Base-by-base conservation (phyloP, 1,140 invertebrate species). In the Musca vetustissima region DNA sequence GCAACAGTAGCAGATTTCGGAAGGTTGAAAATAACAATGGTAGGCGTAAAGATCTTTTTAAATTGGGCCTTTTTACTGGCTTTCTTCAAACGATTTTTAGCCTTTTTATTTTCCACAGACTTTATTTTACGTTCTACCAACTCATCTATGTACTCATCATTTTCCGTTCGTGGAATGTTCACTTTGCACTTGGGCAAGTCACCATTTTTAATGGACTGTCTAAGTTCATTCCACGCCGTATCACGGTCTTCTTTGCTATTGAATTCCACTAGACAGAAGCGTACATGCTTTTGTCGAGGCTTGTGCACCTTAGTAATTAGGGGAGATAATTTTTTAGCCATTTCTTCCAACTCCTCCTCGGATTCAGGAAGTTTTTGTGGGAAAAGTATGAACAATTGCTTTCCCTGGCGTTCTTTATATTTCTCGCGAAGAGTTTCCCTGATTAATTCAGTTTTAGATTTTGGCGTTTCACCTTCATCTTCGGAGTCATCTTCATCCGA, bases 191-290 rank as follows among this genome's bases (percentile, higher is more conserved):
- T 75, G 49, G 74, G 74, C 22, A 69, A 75, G 0, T 22, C 21
- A 66, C 77, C 74, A 1, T 15, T 73, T 48, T 75, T 67, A 19
- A 72, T 70, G 7, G 71, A 59, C 7, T n/a, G 7, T 22, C 71
- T 74, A 0, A 81, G 74, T 3, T 74, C 72, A 28, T 69, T 32
- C 4, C 75, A 57, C 0, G 76, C 77, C 7, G 24, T 47, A 61
- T 80, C 74, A 0, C 79, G 77, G 64, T 81, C 72, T 7, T 74
- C 67, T 24, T 73, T 59, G 0, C 75, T 69, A 25, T 73, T 66
- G 22, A 81, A 81, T 2, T 81, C 75, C 0, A 79, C 74, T 4
- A 81, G 64, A 36, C 79, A 81, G 25, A 81, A 81, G 1, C 79
- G 76, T 1, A 76, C 79, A 22, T 80, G 73, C 32, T 78, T 81